Conservation (phyloP, 2,113 vertebrate genomes). For the Ploceus nigricollis region DNA sequence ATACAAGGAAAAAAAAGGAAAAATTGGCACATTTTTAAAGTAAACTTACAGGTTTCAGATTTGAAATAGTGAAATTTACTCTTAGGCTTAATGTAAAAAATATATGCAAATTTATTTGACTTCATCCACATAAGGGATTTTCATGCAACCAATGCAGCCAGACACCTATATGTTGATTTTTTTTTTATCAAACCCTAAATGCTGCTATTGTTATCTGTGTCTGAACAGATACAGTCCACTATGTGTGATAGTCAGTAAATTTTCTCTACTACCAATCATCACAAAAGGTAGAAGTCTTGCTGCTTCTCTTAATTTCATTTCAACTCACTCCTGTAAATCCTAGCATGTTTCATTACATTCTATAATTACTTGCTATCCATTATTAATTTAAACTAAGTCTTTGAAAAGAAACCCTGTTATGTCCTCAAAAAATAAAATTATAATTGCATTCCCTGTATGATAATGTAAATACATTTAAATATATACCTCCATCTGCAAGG, state of each 20-base stretch:
- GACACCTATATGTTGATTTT: not conserved
- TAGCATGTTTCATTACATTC: slow-evolving; percentile 13
- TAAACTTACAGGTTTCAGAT: not conserved
- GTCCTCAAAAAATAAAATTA: not conserved
- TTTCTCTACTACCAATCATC: not conserved
- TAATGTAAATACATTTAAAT: slow-evolving; percentile 36
- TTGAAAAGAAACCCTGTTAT: slow-evolving; percentile 3
- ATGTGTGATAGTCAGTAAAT: not conserved
- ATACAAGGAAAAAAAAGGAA: not conserved
- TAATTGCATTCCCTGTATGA: not conserved
- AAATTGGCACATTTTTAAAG: not conserved
- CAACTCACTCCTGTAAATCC: not conserved
- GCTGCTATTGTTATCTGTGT: not conserved
- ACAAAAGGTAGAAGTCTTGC: not conserved
- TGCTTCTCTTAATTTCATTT: not conserved
- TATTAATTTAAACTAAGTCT: slow-evolving; percentile 31
- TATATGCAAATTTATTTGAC: not conserved
- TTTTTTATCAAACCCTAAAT: not conserved
- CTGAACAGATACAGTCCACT: not conserved
- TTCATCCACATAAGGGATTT: not conserved
- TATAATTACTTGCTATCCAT: not conserved
- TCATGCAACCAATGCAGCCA: not conserved
- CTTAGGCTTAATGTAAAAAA: not conserved
- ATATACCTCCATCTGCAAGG: slow-evolving; percentile 84
- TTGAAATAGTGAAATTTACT: not conserved